These are phyloP conservation scores for Drosophila bocqueti DNA, from an alignment of 1,140 invertebrate species.

Conservation along the genomic window DNA sequence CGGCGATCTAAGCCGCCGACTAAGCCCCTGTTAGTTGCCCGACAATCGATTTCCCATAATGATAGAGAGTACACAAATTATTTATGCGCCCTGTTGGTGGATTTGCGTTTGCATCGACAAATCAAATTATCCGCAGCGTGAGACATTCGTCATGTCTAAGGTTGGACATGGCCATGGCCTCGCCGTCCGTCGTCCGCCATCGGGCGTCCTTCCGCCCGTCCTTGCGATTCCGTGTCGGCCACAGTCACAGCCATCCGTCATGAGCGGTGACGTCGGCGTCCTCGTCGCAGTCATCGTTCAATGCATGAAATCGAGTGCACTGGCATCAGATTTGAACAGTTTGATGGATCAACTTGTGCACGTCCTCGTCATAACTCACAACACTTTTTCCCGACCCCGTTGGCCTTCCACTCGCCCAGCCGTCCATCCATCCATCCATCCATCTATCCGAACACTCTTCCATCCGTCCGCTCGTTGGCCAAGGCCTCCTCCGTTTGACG, in stretches of 20 bases:
- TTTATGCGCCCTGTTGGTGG: slow-evolving; percentile 32
- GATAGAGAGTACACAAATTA: slow-evolving; percentile 39
- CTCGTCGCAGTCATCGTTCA: slow-evolving; percentile 61
- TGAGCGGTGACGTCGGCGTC: slow-evolving; percentile 64
- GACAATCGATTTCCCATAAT: slow-evolving; percentile 41
- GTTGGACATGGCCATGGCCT: slow-evolving; percentile 29
- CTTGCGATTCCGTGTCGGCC: slow-evolving; percentile 57
- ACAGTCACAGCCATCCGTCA: slow-evolving; percentile 79
- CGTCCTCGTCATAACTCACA: slow-evolving; percentile 80
- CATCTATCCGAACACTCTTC: slow-evolving; percentile 8
- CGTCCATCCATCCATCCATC: slow-evolving; percentile 10
- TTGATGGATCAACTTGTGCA: slow-evolving; percentile 82
- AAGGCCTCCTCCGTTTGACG: slow-evolving; percentile 75
- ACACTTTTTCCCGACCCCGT: slow-evolving; percentile 57
- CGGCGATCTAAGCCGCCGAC: slow-evolving; percentile 9
- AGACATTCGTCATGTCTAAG: slow-evolving; percentile 69
- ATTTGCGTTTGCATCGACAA: slow-evolving; percentile 73
- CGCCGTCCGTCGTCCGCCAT: background rate
- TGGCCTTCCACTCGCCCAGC: slow-evolving; percentile 21
- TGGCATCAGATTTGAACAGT: slow-evolving; percentile 79
- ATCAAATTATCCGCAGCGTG: slow-evolving; percentile 68
- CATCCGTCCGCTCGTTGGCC: slow-evolving; percentile 35
- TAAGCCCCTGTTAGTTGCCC: slow-evolving; percentile 17
- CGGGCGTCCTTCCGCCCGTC: slow-evolving; percentile 27
- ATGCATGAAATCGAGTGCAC: slow-evolving; percentile 67